Conservation (phyloP, 2,888 invertebrate species). For the Onchidella celtica region DNA sequence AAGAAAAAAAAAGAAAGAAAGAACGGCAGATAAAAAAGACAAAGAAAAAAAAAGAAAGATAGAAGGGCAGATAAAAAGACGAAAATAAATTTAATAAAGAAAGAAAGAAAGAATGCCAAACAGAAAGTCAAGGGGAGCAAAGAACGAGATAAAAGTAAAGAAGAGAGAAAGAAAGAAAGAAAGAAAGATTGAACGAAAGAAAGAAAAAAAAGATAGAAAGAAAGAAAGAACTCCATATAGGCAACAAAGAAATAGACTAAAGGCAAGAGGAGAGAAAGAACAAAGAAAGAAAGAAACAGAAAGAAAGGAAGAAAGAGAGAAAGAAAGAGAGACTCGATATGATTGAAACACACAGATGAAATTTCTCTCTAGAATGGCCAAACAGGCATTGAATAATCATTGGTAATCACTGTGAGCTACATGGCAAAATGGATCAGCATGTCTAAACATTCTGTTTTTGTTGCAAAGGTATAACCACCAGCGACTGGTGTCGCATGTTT, state of each 20-base stretch:
- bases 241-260: background rate
- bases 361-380: too few species aligned
- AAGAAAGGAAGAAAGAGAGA: constrained; percentile 5
- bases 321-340: background rate
- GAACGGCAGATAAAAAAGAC: too few species aligned
- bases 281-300: background rate
- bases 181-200: background rate
- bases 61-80: background rate
- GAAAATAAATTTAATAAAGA: background rate
- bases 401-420: too few species aligned
- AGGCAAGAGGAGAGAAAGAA: background rate
- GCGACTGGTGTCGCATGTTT: too few species aligned
- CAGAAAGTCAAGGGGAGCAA: constrained; percentile 7
- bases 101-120: background rate
- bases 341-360: too few species aligned
- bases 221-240: background rate
- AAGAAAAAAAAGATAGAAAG: background rate
- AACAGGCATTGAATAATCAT: too few species aligned
- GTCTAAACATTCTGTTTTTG: background rate
- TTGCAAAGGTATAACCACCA: too few species aligned
- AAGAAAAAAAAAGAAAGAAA: too few species aligned
- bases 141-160: constrained; percentile 11
- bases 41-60: too few species aligned
- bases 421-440: too few species aligned
- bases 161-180: constrained; percentile 30